phyloP scores from a whole-genome alignment of 2,797 vertebrate genomes.

The Lepilemur septentrionalis region DNA sequence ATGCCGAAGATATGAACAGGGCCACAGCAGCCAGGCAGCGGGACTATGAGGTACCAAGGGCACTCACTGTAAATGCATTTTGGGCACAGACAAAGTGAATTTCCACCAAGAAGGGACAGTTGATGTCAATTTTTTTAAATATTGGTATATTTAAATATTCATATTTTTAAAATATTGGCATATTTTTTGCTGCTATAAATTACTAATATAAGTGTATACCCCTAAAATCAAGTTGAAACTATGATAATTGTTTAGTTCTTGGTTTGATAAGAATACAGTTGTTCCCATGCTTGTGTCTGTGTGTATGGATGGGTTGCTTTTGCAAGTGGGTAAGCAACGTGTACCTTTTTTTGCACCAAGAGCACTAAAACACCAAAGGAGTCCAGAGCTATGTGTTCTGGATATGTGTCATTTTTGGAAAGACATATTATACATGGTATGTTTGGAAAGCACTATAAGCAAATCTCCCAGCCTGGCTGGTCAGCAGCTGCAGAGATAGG shows the following conservation, averaged over 20 bases:
- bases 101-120: not conserved
- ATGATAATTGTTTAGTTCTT: not conserved
- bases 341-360: not conserved
- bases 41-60: slow-evolving; percentile 87
- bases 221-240: not conserved
- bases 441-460: not conserved
- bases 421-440: not conserved
- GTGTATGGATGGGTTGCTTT: not conserved
- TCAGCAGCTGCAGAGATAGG: not conserved
- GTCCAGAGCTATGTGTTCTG: not conserved
- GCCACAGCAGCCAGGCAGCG: slow-evolving; percentile 87
- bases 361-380: not conserved
- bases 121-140: not conserved
- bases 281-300: not conserved
- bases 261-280: not conserved
- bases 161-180: not conserved
- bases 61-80: not conserved
- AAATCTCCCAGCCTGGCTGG: not conserved
- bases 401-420: not conserved
- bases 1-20: slow-evolving; percentile 87
- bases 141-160: not conserved
- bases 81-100: not conserved
- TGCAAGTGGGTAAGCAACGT: not conserved
- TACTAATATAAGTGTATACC: not conserved
- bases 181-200: not conserved